A percentile compares a stretch with the other conserved stretches of the same genome.
Evolutionary conservation across 1,140 invertebrate species (phyloP).

Genomic region (Venturia canescens): DNA sequence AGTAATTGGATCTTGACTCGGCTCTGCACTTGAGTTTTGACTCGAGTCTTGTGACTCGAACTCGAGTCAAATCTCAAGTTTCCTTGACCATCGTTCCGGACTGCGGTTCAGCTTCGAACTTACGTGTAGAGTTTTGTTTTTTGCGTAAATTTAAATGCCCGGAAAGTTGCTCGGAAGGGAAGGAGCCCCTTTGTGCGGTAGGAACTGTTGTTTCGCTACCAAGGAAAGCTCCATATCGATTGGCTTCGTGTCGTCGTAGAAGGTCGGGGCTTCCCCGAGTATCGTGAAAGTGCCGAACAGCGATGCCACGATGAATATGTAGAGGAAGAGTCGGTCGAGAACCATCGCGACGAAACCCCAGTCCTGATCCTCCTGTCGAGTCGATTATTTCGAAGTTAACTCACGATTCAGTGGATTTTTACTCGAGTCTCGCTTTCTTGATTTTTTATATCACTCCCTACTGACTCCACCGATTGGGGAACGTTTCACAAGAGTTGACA

Average conservation of each 20-base stretch:
- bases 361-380: constrained; percentile 93
- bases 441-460: too few relatives aligned
- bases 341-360: constrained; percentile 99
- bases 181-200: constrained; percentile 74
- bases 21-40: too few relatives aligned
- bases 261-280: constrained; percentile 91
- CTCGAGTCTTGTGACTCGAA: too few relatives aligned
- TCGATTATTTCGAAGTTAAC: too few relatives aligned
- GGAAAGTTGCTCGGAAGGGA: constrained; percentile 62
- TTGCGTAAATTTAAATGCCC: constrained; percentile 3
- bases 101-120: too few relatives aligned
- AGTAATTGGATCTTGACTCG: too few relatives aligned
- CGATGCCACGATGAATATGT: constrained; percentile 95
- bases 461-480: too few relatives aligned
- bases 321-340: constrained; percentile 96
- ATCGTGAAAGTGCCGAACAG: constrained; percentile 93
- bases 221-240: constrained; percentile 92
- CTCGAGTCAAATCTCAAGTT: too few relatives aligned
- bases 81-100: too few relatives aligned
- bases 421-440: too few relatives aligned
- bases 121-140: too few relatives aligned
- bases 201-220: constrained; percentile 87
- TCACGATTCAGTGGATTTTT: too few relatives aligned
- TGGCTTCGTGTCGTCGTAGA: constrained; percentile 93
- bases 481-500: background rate